phyloP scores from a whole-genome alignment of 53 echinoderm and acorn worm species.

The Stichopus horrens region DNA sequence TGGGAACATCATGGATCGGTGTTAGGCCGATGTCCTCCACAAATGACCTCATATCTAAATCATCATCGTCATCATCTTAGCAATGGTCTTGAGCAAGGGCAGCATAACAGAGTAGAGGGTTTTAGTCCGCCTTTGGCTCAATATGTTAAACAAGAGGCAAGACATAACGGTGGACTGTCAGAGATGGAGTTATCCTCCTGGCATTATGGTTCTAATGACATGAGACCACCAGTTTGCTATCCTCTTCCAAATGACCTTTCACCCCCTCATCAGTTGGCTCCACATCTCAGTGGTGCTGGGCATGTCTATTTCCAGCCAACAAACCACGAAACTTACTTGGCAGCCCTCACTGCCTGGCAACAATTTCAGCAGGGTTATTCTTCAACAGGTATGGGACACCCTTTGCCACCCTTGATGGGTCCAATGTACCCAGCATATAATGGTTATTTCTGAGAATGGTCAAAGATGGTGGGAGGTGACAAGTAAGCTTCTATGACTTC shows the following conservation, averaged over 20 bases:
- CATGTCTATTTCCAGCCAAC: neutral
- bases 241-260: neutral
- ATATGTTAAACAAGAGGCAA: neutral
- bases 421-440: neutral
- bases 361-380: neutral
- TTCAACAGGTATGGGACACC: neutral
- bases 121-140: neutral
- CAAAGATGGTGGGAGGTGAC: no score
- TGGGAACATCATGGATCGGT: neutral
- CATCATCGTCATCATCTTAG: neutral
- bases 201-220: neutral
- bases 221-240: neutral
- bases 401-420: neutral
- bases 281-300: neutral
- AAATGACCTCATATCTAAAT: neutral
- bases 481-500: no score
- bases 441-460: neutral
- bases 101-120: neutral
- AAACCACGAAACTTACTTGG: neutral
- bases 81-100: neutral
- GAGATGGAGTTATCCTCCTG: neutral
- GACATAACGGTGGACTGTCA: neutral
- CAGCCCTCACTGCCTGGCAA: neutral
- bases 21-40: neutral
- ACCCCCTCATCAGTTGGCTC: neutral